These are phyloP conservation scores for Channa maculata DNA, from an alignment of 2,113 vertebrate species.

Conservation along the genomic window DNA sequence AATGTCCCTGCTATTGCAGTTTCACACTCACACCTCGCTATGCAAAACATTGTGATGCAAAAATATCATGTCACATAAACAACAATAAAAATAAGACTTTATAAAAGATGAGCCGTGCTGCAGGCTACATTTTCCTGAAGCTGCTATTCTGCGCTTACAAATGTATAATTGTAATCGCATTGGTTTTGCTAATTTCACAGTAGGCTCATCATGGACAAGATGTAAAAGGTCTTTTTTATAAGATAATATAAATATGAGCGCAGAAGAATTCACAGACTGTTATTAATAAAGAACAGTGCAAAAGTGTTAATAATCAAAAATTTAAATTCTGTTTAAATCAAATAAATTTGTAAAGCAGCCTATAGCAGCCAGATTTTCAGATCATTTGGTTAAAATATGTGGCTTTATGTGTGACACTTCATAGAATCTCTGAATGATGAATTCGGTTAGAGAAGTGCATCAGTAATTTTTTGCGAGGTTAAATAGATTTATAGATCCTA, in stretches of 20 bases:
- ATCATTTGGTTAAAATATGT: not conserved
- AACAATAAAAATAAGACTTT: not conserved
- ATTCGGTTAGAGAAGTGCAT: not conserved
- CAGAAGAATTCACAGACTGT: not conserved
- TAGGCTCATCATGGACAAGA: not conserved
- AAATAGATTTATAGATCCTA: no score
- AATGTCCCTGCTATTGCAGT: not conserved
- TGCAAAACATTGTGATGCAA: not conserved
- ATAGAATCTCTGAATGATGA: not conserved
- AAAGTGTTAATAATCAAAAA: not conserved
- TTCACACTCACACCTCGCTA: not conserved
- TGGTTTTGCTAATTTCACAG: not conserved
- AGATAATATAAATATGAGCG: not conserved
- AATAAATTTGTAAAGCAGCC: no score
- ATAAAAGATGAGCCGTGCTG: not conserved
- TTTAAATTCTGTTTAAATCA: not conserved
- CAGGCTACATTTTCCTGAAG: not conserved
- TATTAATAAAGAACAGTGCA: not conserved
- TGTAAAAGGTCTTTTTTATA: not conserved
- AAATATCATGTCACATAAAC: no score
- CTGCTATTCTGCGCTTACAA: not conserved
- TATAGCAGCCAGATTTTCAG: not conserved
- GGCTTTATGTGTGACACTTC: not conserved
- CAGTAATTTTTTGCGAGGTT: no score
- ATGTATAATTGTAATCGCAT: not conserved